Evolutionary conservation across 2,888 invertebrate genomes (phyloP).

Genomic region (Melanchra persicariae): DNA sequence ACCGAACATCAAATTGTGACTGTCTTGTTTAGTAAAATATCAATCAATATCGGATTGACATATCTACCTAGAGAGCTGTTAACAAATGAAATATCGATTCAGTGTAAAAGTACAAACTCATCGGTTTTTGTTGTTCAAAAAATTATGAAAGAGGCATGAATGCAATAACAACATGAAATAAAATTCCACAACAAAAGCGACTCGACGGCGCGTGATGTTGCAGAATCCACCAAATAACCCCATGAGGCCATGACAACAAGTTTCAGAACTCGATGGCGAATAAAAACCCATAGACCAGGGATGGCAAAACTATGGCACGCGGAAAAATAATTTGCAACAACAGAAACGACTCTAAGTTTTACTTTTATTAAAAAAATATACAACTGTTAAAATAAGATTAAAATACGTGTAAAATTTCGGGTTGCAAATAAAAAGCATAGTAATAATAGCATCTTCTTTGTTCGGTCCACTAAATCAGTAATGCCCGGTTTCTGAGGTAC

Average conservation of each 20-base stretch:
- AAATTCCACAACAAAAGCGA: slow-evolving; percentile 9
- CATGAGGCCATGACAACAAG: slow-evolving; percentile 21
- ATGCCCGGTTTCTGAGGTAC: too few species aligned
- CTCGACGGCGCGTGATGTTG: slow-evolving; percentile 31
- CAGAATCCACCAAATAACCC: slow-evolving; percentile 22
- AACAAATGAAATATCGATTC: slow-evolving; percentile 38
- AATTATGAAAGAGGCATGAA: neutral
- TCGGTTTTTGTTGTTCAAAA: neutral
- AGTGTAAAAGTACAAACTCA: slow-evolving; percentile 12
- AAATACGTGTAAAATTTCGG: too few species aligned
- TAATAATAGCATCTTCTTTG: too few species aligned
- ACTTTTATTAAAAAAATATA: too few species aligned
- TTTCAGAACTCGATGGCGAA: slow-evolving; percentile 20
- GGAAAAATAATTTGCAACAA: too few species aligned
- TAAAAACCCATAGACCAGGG: slow-evolving; percentile 23
- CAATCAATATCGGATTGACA: neutral
- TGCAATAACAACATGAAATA: slow-evolving; percentile 11
- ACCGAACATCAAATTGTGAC: neutral
- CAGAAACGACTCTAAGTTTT: too few species aligned
- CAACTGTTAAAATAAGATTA: too few species aligned
- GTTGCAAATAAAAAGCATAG: too few species aligned
- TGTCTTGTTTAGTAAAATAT: slow-evolving; percentile 4
- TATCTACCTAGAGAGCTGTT: neutral
- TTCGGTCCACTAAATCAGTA: too few species aligned
- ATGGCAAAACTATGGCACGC: too few species aligned